Base-by-base conservation (phyloP, 2,888 invertebrate genomes). In the Chironomus riparius region DNA sequence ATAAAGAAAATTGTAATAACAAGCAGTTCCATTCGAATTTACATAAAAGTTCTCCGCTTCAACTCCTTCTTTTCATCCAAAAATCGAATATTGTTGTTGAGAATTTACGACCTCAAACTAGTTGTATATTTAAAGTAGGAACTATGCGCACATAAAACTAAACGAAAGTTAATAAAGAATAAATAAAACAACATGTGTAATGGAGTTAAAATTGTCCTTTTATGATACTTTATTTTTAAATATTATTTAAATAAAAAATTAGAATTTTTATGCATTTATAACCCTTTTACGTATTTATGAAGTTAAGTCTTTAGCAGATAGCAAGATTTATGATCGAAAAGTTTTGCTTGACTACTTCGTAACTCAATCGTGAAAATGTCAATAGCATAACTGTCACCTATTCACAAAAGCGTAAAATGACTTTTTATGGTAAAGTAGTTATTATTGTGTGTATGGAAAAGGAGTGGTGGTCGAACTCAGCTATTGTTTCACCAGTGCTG, bases 371-470 rank as follows among this genome's bases (percentile, higher is more conserved):
- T 73, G 73, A 73, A 73, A 65, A 73, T 65, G 73, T 73, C 73
- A 47, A 73, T 73, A 73, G 73, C 62, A 61, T 24, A 15, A 61
- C 62, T 73, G 73, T 73, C 73, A 73, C 73, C 73, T 73, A 61
- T 47, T n/a, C 65, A 28, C 7, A 24, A 47, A 48, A 73, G 73
- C 73, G 73, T 73, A 65, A 73, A 73, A 73, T 73, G 73, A 73
- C 73, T 62, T 65, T n/a, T 71, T 71, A 22, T 73, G 73, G 73
- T 1, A 47, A 47, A 38, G 47, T 69, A 38, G 18, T 22, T 47
- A 50, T 70, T 70, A 21, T 70, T 50, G 22, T 70, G 28, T 68
- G 13, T 62, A 21, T 62, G 15, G 50, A 50, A n/a, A 50, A 50
- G 50, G 50, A 50, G 50, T 50, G 50, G 50, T 50, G 50, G 50